These are phyloP conservation scores for Poecilia velifera DNA, from an alignment of 2,797 vertebrate species.

Conservation along the genomic window DNA sequence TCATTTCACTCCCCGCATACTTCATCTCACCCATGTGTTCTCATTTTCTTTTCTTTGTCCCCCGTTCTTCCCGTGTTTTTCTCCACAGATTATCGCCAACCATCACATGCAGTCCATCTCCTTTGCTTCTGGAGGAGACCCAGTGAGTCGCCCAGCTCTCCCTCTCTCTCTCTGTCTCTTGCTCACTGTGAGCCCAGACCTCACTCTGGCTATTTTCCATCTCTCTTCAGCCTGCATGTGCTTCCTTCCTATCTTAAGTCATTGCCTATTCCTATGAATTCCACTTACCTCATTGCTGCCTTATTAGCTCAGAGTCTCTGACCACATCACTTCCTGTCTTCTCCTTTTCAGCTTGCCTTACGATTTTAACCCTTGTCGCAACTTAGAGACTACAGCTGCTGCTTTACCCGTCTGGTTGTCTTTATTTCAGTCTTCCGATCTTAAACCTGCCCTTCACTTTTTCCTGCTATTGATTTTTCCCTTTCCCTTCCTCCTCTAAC, in stretches of 20 bases:
- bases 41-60: conserved; percentile 30
- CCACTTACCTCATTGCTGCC: conserved; percentile 51
- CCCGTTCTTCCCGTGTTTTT: conserved; percentile 31
- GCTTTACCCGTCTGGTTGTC: conserved; percentile 41
- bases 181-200: conserved; percentile 34
- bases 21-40: conserved; percentile 64
- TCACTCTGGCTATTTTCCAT: conserved; percentile 59
- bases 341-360: conserved; percentile 55
- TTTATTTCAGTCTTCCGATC: conserved; percentile 47
- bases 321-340: conserved; percentile 43
- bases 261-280: conserved; percentile 58
- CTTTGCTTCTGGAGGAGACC: conserved; percentile 97
- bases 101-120: conserved; percentile 99
- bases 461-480: conserved; percentile 37
- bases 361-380: conserved; percentile 45
- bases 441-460: conserved; percentile 44
- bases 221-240: conserved; percentile 58
- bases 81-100: conserved; percentile 96
- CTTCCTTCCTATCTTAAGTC: conserved; percentile 74
- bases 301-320: conserved; percentile 42
- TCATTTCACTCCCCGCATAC: conserved; percentile 66
- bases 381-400: conserved; percentile 44
- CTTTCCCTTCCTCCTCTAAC: conserved; percentile 35
- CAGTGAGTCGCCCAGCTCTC: conserved; percentile 87
- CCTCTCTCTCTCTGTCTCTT: not conserved